Conservation (phyloP, 2,888 invertebrate genomes). For the Aspidiotus rigidus region DNA sequence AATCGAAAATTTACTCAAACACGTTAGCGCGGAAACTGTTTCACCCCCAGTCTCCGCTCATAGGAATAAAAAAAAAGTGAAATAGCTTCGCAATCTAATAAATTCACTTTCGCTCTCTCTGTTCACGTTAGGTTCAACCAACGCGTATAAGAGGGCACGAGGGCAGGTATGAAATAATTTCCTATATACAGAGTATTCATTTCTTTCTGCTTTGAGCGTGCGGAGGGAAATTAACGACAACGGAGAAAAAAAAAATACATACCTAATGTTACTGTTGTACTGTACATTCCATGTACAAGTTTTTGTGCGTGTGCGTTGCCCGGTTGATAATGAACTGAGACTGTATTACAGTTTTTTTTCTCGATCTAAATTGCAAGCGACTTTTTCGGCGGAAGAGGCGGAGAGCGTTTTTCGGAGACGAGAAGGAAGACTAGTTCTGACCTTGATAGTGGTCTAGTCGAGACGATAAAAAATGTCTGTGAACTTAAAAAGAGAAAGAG, state of each 20-base stretch:
- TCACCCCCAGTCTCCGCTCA: too few relatives aligned
- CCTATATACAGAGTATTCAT: not conserved
- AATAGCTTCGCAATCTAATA: not conserved
- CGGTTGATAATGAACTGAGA: not conserved
- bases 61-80: not conserved
- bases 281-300: not conserved
- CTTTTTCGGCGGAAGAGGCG: conserved; percentile 5
- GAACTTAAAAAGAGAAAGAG: conserved; percentile 25
- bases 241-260: too few relatives aligned
- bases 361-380: conserved; percentile 27
- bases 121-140: not conserved
- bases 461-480: conserved; percentile 34
- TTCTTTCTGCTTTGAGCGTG: too few relatives aligned
- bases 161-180: not conserved
- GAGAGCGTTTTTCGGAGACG: conserved; percentile 7
- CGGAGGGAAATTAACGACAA: too few relatives aligned
- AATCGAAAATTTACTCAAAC: too few relatives aligned
- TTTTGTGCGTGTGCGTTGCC: not conserved
- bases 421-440: conserved; percentile 31
- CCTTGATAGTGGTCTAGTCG: conserved; percentile 31
- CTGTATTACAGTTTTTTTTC: conserved; percentile 1
- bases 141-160: too few relatives aligned
- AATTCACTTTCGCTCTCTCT: not conserved
- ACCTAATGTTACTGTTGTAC: not conserved
- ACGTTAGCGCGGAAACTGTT: too few relatives aligned